phyloP scores from a whole-genome alignment of 2,113 vertebrate species.

The Lagopus muta region DNA sequence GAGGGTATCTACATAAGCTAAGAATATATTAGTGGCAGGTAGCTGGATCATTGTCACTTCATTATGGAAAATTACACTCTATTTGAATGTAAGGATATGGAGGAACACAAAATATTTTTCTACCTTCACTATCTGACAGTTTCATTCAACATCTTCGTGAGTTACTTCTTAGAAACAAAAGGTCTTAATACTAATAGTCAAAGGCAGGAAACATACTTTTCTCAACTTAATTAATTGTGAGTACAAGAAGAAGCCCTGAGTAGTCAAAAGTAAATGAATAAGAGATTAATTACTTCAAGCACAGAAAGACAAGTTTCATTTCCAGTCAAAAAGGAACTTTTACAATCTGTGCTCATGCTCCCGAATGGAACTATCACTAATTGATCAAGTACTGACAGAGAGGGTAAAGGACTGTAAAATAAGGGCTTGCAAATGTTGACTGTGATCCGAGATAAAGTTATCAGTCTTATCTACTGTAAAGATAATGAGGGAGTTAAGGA shows the following conservation, averaged over 20 bases:
- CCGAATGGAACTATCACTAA: background rate
- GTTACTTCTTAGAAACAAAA: background rate
- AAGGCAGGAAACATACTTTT: background rate
- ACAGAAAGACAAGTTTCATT: background rate
- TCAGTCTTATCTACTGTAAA: background rate
- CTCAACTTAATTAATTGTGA: background rate
- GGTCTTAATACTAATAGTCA: background rate
- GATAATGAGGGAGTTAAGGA: background rate
- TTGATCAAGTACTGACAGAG: background rate
- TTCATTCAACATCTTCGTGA: background rate
- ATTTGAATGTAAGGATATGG: background rate
- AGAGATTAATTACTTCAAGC: background rate
- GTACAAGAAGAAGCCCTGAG: background rate
- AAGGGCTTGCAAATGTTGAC: background rate
- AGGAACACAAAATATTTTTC: background rate
- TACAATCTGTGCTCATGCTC: background rate
- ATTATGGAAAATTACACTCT: background rate
- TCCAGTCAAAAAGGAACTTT: background rate
- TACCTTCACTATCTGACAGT: background rate
- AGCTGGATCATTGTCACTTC: background rate
- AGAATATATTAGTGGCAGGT: background rate
- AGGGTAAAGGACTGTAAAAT: background rate
- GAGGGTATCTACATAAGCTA: background rate
- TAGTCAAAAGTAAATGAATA: background rate
- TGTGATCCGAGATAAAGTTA: background rate